Evolutionary conservation across 2,888 invertebrate genomes (phyloP), one percentile per base, ranked within the genome.

Genomic region (Drosophila flavopinicola): DNA sequence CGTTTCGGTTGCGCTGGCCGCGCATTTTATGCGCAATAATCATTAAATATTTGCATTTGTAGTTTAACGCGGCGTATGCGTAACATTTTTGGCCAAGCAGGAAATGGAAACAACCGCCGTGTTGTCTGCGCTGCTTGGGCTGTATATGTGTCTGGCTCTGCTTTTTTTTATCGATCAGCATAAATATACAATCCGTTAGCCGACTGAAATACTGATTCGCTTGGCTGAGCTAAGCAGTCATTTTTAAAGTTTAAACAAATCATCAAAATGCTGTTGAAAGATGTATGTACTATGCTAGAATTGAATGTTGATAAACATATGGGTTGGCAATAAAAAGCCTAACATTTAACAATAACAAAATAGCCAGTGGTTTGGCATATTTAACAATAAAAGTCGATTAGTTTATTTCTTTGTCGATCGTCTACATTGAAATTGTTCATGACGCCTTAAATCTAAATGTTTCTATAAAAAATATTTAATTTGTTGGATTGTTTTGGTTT

Each of bases 11-110:
- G n/a, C n/a, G n/a, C n/a, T n/a, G n/a, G 60, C 35, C 39, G 49
- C 41, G 29, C 57, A 56, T 66, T 61, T 68, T 45, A 57, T 78
- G 67, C 68, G 84, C 80, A 58, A 76, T 79, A 72, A 80, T 78
- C 77, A 60, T 80, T 72, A 66, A 84, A 69, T 70, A 79, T 86
- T 86, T 73, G 87, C 85, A 86, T 83, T 68, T 67, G 58, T 69
- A 64, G 58, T 60, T 58, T 37, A 37, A 80, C 68, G 59, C 52
- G 53, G 85, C 80, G 80, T 74, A 85, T 82, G 66, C 66, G 87
- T 70, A 80, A 87, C 74, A 66, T 59, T 63, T 63, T 60, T 53
- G 30, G 41, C 42, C 35, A 58, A 69, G 58, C 79, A 80, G 87
- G 77, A 86, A 80, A 75, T 63, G 44, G 35, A 44, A 47, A 63